phyloP scores from a whole-genome alignment of 2,888 invertebrate species.

The Nomada flava region DNA sequence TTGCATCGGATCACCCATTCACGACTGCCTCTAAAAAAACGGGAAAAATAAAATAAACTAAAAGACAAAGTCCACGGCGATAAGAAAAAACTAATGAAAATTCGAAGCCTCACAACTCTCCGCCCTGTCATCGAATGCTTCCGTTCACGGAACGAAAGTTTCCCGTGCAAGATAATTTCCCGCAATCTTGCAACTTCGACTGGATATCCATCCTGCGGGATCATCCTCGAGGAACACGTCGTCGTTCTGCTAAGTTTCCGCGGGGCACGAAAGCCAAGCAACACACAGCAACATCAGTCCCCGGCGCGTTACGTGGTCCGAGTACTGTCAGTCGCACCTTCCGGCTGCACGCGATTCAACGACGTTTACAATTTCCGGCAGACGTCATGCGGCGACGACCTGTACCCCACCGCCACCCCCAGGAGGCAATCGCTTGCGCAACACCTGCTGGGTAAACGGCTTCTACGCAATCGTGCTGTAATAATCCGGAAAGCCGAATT shows the following conservation, averaged over 20 bases:
- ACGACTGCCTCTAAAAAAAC: too few relatives aligned
- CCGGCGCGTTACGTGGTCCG: slow-evolving; percentile 67
- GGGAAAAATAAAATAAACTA: too few relatives aligned
- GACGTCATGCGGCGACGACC: slow-evolving; percentile 66
- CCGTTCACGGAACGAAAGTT: slow-evolving; percentile 35
- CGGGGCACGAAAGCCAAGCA: slow-evolving; percentile 60
- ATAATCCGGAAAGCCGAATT: slow-evolving; percentile 67
- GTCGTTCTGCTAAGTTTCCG: slow-evolving; percentile 52
- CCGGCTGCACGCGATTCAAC: slow-evolving; percentile 77
- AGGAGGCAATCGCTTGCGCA: slow-evolving; percentile 50
- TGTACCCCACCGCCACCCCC: slow-evolving; percentile 18
- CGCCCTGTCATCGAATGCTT: slow-evolving; percentile 2
- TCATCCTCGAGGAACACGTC: slow-evolving; percentile 42
- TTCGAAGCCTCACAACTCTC: background rate
- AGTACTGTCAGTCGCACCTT: slow-evolving; percentile 79
- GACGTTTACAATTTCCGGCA: slow-evolving; percentile 78
- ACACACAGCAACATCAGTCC: slow-evolving; percentile 49
- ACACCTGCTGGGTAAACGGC: slow-evolving; percentile 64
- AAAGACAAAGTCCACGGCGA: too few relatives aligned
- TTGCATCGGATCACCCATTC: too few relatives aligned
- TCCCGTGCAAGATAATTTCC: slow-evolving; percentile 48
- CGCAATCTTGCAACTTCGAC: slow-evolving; percentile 56
- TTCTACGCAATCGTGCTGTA: slow-evolving; percentile 67
- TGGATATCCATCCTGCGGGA: slow-evolving; percentile 33
- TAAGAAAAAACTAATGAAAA: background rate